Base-by-base conservation (phyloP, 1,140 invertebrate genomes). In the Goniozus legneri region DNA sequence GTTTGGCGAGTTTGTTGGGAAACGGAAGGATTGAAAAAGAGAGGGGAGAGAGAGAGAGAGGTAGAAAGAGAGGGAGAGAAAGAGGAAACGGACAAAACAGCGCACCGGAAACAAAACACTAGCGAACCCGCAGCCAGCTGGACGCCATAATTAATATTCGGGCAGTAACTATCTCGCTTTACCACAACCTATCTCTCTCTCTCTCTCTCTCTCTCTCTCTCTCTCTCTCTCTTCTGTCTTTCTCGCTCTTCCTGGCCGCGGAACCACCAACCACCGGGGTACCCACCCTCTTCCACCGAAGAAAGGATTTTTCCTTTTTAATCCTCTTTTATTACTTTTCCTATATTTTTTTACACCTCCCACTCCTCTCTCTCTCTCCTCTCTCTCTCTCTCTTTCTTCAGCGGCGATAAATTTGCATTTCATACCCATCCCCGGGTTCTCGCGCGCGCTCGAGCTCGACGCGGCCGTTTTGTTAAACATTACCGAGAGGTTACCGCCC, bases 101-200 rank as follows among this genome's bases (percentile, higher is more conserved):
- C 38, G 20, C 54, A 32, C 45, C 33, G 50, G 45, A 62, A 60
- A 62, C 54, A 64, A 63, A 63, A 64, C 55, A 60, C 39, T 43
- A 54, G 47, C 39, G 37, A 47, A 40, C 36, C 47, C 47, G 52
- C 54, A 56, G 56, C 47, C 49, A 39, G 47, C 59, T 54, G 61
- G 51, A 54, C 42, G 50, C 47, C 46, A 62, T 66, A 66, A 66
- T 66, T 66, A 66, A 66, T 65, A 66, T 65, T 65, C 64, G 51
- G 52, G 54, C 58, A 62, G 63, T 66, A 66, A 59, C 48, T 50
- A 27, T 27, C 24, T 27, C 4, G 24, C 24, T 27, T 27, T 27
- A 6, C 24, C 10, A 4, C 10, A 27, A 8, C 13, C 18, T 15
- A 10, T 21, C 44, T 33, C 30, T 49, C 21, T 46, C 32, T 32